These are phyloP conservation scores for Drosophila santomea DNA, from an alignment of 1,140 invertebrate species.

Conservation along the genomic window DNA sequence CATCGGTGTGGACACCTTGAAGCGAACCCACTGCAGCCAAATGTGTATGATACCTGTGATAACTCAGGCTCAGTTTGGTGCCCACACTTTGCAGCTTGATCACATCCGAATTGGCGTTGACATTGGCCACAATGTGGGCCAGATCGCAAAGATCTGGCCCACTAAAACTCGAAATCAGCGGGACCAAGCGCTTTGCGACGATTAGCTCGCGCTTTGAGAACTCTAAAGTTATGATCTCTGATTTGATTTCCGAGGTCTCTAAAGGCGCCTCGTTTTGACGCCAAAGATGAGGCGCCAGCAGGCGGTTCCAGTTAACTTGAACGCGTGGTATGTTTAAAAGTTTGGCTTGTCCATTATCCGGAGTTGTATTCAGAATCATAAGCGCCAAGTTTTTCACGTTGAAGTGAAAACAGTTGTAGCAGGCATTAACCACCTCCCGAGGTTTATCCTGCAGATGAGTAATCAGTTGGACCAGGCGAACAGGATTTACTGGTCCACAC, in stretches of 20 bases:
- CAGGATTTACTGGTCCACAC: constrained; percentile 82
- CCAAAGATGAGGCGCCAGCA: constrained; percentile 68
- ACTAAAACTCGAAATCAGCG: constrained; percentile 38
- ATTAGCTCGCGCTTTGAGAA: constrained; percentile 75
- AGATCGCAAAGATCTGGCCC: constrained; percentile 21
- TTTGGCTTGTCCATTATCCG: constrained; percentile 39
- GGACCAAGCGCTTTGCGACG: constrained; percentile 40
- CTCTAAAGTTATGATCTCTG: constrained; percentile 65
- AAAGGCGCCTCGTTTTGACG: constrained; percentile 53
- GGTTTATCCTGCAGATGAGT: constrained; percentile 85
- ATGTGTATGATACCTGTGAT: constrained; percentile 55
- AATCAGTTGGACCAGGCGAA: constrained; percentile 85
- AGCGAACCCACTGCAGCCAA: constrained; percentile 37
- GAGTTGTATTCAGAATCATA: constrained; percentile 46
- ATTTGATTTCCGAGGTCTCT: constrained; percentile 56
- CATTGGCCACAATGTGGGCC: constrained; percentile 30
- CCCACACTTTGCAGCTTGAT: constrained; percentile 65
- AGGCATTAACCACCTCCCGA: constrained; percentile 84
- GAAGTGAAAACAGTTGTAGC: constrained; percentile 72
- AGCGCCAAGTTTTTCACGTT: constrained; percentile 62
- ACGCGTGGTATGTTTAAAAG: constrained; percentile 66
- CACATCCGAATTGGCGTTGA: constrained; percentile 46
- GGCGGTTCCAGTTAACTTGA: constrained; percentile 46
- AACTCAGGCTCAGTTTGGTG: constrained; percentile 53
- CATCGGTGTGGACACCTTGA: constrained; percentile 59